A percentile compares a stretch with the other conserved stretches of the same genome.
These are phyloP conservation scores for Drosophila basisetae DNA, from an alignment of 2,888 invertebrate species.

Conservation along the genomic window DNA sequence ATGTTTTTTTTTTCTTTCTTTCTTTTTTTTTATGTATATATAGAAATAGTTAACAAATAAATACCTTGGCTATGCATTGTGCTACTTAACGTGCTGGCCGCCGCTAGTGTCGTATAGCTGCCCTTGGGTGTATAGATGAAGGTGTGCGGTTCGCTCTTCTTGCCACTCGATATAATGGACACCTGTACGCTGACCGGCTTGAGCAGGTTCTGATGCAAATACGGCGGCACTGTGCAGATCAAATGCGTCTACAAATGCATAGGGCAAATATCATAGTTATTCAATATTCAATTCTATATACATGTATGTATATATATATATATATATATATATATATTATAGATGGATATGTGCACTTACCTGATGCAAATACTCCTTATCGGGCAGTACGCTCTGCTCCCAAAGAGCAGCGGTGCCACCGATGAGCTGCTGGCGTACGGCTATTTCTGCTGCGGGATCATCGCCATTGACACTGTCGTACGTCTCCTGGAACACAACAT, in stretches of 20 bases:
- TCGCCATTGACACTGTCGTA: conserved; percentile 77
- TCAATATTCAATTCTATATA: background rate
- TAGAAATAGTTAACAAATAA: conserved; percentile 77
- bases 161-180: conserved; percentile 93
- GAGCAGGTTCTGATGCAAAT: conserved; percentile 88
- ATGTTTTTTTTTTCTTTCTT: background rate
- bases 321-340: background rate
- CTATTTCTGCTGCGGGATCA: conserved; percentile 72
- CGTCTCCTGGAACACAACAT: conserved; percentile 89
- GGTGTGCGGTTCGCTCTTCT: conserved; percentile 93
- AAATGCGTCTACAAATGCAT: conserved; percentile 89
- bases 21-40: background rate
- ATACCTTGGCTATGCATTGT: conserved; percentile 85
- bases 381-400: conserved; percentile 93
- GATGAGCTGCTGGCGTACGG: conserved; percentile 85
- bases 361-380: conserved; percentile 95
- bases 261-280: background rate
- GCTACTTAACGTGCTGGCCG: conserved; percentile 84
- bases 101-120: conserved; percentile 81
- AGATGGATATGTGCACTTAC: conserved; percentile 84
- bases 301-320: background rate
- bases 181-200: conserved; percentile 91
- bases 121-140: conserved; percentile 91
- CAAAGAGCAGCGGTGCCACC: conserved; percentile 87
- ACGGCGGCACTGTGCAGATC: conserved; percentile 94